phyloP scores from a whole-genome alignment of 2,113 vertebrate genomes.

The Toxotes chatareus region DNA sequence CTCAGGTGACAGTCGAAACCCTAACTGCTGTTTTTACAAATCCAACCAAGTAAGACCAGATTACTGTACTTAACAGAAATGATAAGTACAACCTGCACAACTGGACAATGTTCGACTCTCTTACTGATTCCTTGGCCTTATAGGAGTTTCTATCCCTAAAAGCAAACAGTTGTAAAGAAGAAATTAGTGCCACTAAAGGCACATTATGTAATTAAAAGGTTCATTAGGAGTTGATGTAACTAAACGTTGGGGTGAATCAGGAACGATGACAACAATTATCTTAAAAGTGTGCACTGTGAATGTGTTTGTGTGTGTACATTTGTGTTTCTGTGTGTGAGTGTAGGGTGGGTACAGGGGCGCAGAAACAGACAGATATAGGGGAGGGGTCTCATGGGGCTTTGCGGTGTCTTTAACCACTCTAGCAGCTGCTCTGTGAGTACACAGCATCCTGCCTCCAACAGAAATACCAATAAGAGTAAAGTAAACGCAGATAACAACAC shows the following conservation, averaged over 20 bases:
- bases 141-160: constrained; percentile 53
- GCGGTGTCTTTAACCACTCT: constrained; percentile 63
- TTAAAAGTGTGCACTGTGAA: not conserved
- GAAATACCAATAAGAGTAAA: constrained; percentile 52
- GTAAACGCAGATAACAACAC: constrained; percentile 60
- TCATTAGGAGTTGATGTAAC: constrained; percentile 57
- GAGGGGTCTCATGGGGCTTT: constrained; percentile 58
- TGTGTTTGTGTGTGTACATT: not conserved
- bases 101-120: not conserved
- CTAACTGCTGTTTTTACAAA: not conserved
- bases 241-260: constrained; percentile 13
- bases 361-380: constrained; percentile 53
- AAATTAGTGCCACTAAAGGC: constrained; percentile 41
- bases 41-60: not conserved
- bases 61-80: not conserved
- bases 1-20: not conserved
- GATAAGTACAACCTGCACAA: constrained; percentile 9
- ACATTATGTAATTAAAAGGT: constrained; percentile 56
- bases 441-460: constrained; percentile 42
- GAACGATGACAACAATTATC: constrained; percentile 21
- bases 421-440: constrained; percentile 70
- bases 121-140: constrained; percentile 24
- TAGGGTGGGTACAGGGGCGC: not conserved
- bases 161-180: constrained; percentile 39
- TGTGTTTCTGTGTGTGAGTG: constrained; percentile 8